Evolutionary conservation across 2,888 invertebrate genomes (phyloP), one percentile per base, ranked within the genome.

Genomic region (Micropterix aruncella): DNA sequence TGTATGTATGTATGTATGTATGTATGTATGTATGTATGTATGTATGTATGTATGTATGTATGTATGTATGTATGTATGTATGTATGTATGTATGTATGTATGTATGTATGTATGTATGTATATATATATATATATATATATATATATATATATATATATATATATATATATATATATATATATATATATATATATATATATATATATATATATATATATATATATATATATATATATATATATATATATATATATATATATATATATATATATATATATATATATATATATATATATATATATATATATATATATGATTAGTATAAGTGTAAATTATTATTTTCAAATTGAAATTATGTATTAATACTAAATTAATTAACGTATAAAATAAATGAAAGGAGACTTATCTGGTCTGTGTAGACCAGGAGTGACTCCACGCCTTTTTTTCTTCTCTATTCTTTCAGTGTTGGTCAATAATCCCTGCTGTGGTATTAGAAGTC

Each of bases 231-330:
- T 42, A 12, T 42, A 18, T 42, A 19, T 19, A 17, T 44, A 18
- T 16, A 15, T 44, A 41, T 38, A 41, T 40, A 41, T 42, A 38
- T 41, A 41, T 43, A 14, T 40, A 43, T 42, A 38, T 40, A 16
- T 17, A n/a, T 17, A 44, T n/a, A 2, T 41, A 16, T 41, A 44
- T 41, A 44, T 40, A 3, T 41, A 41, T 41, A 17, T 16, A 16
- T 41, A 41, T 44, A 40, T 41, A 40, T 44, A 44, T 44, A 44
- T 44, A 18, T 44, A 41, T 44, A 14, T 44, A 41, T 44, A 42
- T 44, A 40, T 18, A 17, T 40, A 40, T 40, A 9, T 9, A 15
- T 9, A 15, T 16, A 40, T 40, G 3, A 40, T 4, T n/a, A n/a
- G n/a, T n/a, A n/a, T n/a, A n/a, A n/a, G n/a, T n/a, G n/a, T n/a